Conservation (phyloP, 2,888 invertebrate species). For the Boloria euphrosyne region DNA sequence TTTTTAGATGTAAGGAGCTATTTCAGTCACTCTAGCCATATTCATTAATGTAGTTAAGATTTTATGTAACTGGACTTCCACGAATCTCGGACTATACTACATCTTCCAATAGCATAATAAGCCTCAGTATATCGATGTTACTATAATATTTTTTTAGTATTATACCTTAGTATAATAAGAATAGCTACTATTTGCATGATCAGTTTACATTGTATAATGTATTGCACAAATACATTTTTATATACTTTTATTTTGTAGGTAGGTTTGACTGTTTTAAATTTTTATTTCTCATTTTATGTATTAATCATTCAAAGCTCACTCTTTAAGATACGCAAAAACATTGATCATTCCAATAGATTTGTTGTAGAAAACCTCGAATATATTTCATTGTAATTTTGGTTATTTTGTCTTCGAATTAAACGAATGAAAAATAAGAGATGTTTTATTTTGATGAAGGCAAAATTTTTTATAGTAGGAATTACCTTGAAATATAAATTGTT, state of each 20-base stretch:
- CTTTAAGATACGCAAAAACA: constrained; percentile 1
- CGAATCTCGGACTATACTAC: constrained; percentile 44
- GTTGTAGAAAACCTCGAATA: constrained; percentile 50
- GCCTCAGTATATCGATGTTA: constrained; percentile 44
- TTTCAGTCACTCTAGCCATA: constrained; percentile 57
- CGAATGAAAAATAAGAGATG: constrained; percentile 47
- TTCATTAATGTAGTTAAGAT: constrained; percentile 44
- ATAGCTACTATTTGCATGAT: constrained; percentile 17
- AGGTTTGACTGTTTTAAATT: background rate
- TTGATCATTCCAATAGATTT: constrained; percentile 53
- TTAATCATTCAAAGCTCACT: background rate
- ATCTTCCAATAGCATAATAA: constrained; percentile 44
- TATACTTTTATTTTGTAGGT: constrained; percentile 22
- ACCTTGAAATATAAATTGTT: background rate
- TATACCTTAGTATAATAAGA: constrained; percentile 24
- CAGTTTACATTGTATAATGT: constrained; percentile 7
- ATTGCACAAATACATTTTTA: constrained; percentile 17
- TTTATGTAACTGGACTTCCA: constrained; percentile 42
- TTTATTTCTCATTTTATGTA: background rate
- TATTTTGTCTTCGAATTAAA: constrained; percentile 60
- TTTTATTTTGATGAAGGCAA: constrained; percentile 47
- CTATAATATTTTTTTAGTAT: constrained; percentile 27
- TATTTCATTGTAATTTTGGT: constrained; percentile 50
- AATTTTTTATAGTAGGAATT: background rate
- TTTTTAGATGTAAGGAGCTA: constrained; percentile 32